Evolutionary conservation across 2,797 vertebrate genomes (phyloP).

Genomic region (Leptodactylus fallax): DNA sequence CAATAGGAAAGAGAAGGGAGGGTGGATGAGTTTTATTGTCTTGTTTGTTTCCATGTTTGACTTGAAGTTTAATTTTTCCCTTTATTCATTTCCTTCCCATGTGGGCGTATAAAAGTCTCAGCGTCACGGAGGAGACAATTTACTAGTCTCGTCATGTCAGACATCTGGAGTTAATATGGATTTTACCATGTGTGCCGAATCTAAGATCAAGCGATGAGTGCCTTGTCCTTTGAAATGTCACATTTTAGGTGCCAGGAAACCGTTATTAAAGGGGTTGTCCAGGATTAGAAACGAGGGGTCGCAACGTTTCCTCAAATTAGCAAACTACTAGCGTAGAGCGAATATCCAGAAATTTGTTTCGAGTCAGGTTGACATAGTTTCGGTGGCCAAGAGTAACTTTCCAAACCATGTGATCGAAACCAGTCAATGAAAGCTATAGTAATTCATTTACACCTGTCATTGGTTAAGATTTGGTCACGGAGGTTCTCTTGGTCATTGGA

Average conservation of each 20-base stretch:
- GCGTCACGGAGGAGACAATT: neutral
- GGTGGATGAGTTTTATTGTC: neutral
- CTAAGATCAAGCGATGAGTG: neutral
- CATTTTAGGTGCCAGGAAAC: neutral
- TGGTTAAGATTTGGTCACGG: no score
- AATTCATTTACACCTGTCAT: no score
- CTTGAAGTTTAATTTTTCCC: slow-evolving; percentile 6
- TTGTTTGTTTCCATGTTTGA: slow-evolving; percentile 4
- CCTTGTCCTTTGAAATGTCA: neutral
- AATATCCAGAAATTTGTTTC: no score
- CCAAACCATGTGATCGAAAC: no score
- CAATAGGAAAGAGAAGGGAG: neutral
- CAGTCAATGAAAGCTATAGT: no score
- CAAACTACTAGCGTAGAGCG: no score
- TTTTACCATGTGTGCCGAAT: neutral
- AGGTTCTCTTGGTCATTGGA: no score
- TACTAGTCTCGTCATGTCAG: neutral
- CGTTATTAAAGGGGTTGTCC: neutral
- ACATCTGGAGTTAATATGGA: slow-evolving; percentile 17
- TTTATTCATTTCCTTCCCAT: slow-evolving; percentile 17
- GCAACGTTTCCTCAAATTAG: no score
- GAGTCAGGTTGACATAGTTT: no score
- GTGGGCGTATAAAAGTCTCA: slow-evolving; percentile 13
- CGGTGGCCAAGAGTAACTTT: no score
- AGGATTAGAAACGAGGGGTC: neutral